phyloP scores from a whole-genome alignment of 2,113 vertebrate species.

The Sorex araneus region DNA sequence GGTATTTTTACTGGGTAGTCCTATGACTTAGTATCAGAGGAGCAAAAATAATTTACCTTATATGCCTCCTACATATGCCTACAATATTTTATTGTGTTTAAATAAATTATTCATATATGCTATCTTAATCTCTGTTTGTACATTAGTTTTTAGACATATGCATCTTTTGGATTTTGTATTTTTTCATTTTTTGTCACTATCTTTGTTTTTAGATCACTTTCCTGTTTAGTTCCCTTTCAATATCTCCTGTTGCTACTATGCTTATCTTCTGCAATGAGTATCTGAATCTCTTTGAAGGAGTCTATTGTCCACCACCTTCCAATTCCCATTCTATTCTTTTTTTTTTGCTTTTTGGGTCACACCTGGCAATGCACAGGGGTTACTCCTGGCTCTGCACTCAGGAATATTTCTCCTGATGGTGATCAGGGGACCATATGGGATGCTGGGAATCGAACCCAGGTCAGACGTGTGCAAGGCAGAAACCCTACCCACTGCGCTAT shows the following conservation, averaged over 20 bases:
- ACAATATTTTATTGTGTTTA: not conserved
- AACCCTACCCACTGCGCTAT: too few species aligned
- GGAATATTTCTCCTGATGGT: too few species aligned
- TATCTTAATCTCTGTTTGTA: not conserved
- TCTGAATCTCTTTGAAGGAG: not conserved
- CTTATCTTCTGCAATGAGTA: not conserved
- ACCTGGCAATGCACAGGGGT: too few species aligned
- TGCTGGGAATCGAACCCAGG: too few species aligned
- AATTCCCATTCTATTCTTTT: not conserved
- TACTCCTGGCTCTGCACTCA: too few species aligned
- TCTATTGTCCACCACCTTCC: not conserved
- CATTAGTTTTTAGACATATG: not conserved
- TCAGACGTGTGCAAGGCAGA: too few species aligned
- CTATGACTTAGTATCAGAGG: not conserved
- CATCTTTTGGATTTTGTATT: not conserved
- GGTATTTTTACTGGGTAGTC: not conserved
- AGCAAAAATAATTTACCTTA: slow-evolving; percentile 12
- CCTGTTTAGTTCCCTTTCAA: not conserved
- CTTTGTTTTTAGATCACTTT: not conserved
- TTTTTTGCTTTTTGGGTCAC: too few species aligned
- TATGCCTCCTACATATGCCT: not conserved
- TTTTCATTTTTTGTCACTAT: not conserved
- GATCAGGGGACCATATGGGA: too few species aligned
- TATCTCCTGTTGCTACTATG: not conserved
- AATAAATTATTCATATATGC: not conserved